Base-by-base conservation (phyloP, 35 echinoderm and acorn worm genomes). In the Holothuria glaberrima region DNA sequence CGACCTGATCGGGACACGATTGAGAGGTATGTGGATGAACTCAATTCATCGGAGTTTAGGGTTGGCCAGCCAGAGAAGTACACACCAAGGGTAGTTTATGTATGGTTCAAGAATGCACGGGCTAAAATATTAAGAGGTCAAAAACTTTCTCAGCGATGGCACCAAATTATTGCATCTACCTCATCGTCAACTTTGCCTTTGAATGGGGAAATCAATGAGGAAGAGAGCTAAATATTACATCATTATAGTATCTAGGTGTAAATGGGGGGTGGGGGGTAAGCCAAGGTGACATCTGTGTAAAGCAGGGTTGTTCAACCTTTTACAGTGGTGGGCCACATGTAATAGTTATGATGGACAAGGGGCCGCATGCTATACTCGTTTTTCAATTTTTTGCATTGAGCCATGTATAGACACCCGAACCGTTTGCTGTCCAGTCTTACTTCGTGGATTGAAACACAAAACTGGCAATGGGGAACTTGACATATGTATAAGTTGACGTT, bases 31-130 rank as follows among this genome's bases (percentile, higher is more conserved):
- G 91, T 95, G 22, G 79, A 86, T 57, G 91, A 99, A 76, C 86
- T 99, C 19, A 99, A 99, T 80, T 71, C 82, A 30, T 89, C 90
- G 0, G 93, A 94, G 62, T 99, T 94, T 57, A 87, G 97, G 35
- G 86, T 82, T 13, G 76, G 90, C 38, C 90, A 94, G 45, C 91
- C 87, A 20, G 91, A 92, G 71, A 95, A 99, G 82, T 99, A 94
- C 38, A 93, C 92, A 22, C 91, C 86, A n/a, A 45, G 93, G 24
- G 91, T 94, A 3, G 94, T 99, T 19, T 95, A 94, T 34, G 97
- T 99, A 33, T 99, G 97, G 97, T 99, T 99, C 65, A 99, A 99
- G 70, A 99, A 99, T 73, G 90, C 93, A 0, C 91, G 97, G 30
- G 97, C 97, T 6, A 99, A 99, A 50, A 30, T 71, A 26, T 71